A percentile compares a stretch with the other conserved stretches of the same genome.
Evolutionary conservation across 2,113 vertebrate genomes (phyloP).

Genomic region (Turnix velox): DNA sequence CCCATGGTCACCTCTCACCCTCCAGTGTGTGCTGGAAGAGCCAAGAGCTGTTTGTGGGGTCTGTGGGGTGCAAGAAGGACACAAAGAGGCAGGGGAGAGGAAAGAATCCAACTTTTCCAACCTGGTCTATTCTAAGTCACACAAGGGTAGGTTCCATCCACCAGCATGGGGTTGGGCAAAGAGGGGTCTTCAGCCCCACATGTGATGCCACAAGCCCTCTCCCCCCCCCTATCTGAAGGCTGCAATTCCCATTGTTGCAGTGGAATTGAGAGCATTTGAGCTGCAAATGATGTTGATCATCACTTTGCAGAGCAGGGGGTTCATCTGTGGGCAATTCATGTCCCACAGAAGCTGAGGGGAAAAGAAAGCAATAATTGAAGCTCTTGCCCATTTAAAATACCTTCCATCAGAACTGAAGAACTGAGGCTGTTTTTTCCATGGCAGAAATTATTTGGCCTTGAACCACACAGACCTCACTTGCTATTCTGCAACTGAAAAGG

Average conservation of each 20-base stretch:
- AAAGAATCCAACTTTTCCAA: background rate
- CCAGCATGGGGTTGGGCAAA: background rate
- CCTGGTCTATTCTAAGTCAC: background rate
- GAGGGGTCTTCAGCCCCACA: background rate
- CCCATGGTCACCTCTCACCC: background rate
- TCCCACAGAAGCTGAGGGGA: background rate
- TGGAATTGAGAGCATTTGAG: background rate
- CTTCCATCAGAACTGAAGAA: constrained; percentile 33
- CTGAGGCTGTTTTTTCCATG: constrained; percentile 30
- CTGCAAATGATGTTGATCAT: background rate
- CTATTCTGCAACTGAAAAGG: constrained; percentile 62
- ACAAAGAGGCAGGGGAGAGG: background rate
- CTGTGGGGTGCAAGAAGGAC: background rate
- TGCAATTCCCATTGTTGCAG: accelerated
- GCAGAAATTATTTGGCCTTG: constrained; percentile 61
- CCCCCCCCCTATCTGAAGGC: background rate
- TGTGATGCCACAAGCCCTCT: background rate
- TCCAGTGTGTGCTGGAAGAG: background rate
- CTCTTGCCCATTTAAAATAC: constrained; percentile 31
- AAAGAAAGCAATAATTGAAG: constrained; percentile 39
- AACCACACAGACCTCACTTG: constrained; percentile 47
- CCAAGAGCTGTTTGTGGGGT: background rate
- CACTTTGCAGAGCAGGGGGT: background rate
- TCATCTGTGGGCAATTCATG: constrained; percentile 37
- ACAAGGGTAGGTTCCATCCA: background rate